Evolutionary conservation across 2,797 vertebrate genomes (phyloP).

Genomic region (Anguilla marmorata): DNA sequence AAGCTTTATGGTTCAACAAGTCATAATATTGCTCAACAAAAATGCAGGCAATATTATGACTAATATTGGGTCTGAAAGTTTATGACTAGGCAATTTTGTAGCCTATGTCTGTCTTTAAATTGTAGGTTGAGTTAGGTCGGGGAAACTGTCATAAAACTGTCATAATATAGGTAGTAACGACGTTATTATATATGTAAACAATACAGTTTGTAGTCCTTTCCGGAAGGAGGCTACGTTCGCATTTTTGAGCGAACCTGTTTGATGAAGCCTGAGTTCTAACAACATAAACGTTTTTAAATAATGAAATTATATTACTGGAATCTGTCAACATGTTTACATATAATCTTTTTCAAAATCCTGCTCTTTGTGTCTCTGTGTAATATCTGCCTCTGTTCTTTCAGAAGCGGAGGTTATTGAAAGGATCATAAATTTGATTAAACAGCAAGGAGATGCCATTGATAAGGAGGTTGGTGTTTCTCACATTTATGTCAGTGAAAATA

Average conservation of each 20-base stretch:
- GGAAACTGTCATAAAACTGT: no score
- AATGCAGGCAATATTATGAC: no score
- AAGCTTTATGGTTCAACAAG: no score
- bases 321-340: not conserved
- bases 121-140: no score
- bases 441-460: constrained; percentile 76
- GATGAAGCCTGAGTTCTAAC: not conserved
- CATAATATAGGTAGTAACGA: no score
- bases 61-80: no score
- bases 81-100: no score
- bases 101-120: no score
- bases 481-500: not conserved
- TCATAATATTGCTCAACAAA: no score
- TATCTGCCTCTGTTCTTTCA: constrained; percentile 50
- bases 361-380: not conserved
- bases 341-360: not conserved
- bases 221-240: no score
- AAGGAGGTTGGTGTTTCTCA: constrained; percentile 71
- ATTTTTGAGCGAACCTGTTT: not conserved
- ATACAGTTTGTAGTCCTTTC: no score
- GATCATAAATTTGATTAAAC: constrained; percentile 78
- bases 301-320: not conserved
- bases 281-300: not conserved
- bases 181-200: no score
- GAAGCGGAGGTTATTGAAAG: constrained; percentile 72